Percentiles rank a stretch among this genome's conserved stretches.
Conservation (phyloP, 2,797 vertebrate genomes). For the Enteromius argenteus region DNA sequence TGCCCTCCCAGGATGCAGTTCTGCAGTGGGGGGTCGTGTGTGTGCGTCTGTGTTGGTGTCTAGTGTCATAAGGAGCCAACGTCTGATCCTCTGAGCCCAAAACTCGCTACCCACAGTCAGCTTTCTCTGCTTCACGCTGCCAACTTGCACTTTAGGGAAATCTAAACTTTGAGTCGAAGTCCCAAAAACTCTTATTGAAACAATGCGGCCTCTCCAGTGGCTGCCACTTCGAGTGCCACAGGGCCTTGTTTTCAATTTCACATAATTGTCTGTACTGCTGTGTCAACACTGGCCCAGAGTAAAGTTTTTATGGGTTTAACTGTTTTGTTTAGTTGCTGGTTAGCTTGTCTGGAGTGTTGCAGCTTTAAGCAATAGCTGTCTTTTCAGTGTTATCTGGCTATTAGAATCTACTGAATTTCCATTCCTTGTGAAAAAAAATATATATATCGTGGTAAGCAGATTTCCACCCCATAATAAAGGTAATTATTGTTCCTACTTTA, state of each 20-base stretch:
- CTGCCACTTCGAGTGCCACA: conserved; percentile 38
- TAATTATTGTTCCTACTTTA: background rate
- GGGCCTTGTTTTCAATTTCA: conserved; percentile 59
- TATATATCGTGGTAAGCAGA: too few relatives aligned
- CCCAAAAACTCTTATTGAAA: conserved; percentile 56
- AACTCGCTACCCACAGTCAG: conserved; percentile 22
- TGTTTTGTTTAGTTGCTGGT: conserved; percentile 40
- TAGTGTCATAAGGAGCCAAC: conserved; percentile 35
- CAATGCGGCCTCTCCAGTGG: conserved; percentile 44
- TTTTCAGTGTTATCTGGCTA: background rate
- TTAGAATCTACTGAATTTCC: background rate
- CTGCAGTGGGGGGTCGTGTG: conserved; percentile 28
- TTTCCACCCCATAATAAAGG: background rate
- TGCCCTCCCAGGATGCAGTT: conserved; percentile 48
- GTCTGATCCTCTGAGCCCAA: conserved; percentile 47
- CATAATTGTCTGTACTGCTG: conserved; percentile 36
- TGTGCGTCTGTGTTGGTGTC: conserved; percentile 2
- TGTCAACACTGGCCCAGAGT: conserved; percentile 43
- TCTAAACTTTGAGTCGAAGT: conserved; percentile 50
- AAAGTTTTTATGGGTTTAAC: conserved; percentile 38
- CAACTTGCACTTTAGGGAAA: conserved; percentile 45
- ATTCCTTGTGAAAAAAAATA: background rate
- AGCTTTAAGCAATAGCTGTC: conserved; percentile 4
- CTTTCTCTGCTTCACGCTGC: conserved; percentile 28
- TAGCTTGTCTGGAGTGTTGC: conserved; percentile 24